Percentiles rank a stretch among this genome's conserved stretches.
phyloP scores from a whole-genome alignment of 2,797 vertebrate species.

The Oreortyx pictus region DNA sequence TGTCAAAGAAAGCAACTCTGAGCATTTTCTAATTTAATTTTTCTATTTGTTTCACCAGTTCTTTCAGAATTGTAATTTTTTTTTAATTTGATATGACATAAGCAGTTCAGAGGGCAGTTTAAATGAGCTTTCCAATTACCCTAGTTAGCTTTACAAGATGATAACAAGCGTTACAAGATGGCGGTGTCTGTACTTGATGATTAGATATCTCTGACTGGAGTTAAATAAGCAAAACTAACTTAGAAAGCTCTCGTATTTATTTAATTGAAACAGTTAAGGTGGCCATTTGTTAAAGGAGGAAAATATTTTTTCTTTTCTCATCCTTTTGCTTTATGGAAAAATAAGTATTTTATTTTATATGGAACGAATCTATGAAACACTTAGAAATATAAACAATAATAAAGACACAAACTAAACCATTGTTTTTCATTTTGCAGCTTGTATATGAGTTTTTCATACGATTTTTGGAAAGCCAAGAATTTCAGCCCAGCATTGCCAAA shows the following conservation, averaged over 20 bases:
- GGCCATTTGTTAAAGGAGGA: neutral
- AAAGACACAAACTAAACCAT: neutral
- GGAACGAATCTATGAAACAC: neutral
- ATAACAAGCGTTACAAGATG: constrained; percentile 15
- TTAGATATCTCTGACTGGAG: constrained; percentile 19
- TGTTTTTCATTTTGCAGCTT: constrained; percentile 83
- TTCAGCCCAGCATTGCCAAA: constrained; percentile 99
- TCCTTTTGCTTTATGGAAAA: neutral
- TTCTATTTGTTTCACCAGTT: constrained; percentile 30
- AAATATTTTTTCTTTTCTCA: neutral
- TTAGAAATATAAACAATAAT: neutral
- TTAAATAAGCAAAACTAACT: constrained; percentile 49
- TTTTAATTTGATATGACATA: constrained; percentile 49
- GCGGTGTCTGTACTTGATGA: constrained; percentile 1
- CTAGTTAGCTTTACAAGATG: constrained; percentile 29
- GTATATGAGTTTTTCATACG: constrained; percentile 99
- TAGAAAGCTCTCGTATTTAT: neutral
- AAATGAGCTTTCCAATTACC: constrained; percentile 33
- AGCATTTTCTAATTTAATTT: constrained; percentile 62
- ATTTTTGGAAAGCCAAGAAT: constrained; percentile 99
- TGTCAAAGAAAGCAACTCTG: neutral
- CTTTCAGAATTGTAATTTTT: constrained; percentile 45
- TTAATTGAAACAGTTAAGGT: neutral
- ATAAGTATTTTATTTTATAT: neutral
- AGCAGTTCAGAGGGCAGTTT: constrained; percentile 29